Conservation (phyloP, 1,140 invertebrate genomes). For the Caerostris darwini region DNA sequence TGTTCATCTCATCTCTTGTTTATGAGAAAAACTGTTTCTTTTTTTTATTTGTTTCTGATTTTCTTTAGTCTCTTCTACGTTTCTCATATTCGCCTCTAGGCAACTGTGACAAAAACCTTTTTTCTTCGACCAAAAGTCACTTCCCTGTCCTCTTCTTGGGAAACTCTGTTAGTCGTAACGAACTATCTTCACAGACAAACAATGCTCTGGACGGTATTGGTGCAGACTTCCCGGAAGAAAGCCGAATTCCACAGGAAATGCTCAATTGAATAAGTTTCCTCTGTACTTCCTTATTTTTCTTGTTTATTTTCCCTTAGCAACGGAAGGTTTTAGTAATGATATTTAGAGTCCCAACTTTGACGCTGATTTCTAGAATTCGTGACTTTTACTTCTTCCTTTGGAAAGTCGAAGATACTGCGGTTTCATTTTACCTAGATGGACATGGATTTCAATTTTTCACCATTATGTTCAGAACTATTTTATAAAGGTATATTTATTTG, state of each 20-base stretch:
- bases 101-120: slow-evolving; percentile 47
- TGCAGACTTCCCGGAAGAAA: not conserved
- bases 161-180: slow-evolving; percentile 47
- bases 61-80: not conserved
- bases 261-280: slow-evolving; percentile 61
- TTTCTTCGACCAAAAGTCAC: not conserved
- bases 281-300: not conserved
- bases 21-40: slow-evolving; percentile 5
- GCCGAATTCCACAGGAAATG: slow-evolving; percentile 42
- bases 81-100: slow-evolving; percentile 35
- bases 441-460: not conserved
- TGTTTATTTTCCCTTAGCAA: not conserved
- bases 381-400: not conserved
- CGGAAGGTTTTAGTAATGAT: slow-evolving; percentile 38
- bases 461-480: not conserved
- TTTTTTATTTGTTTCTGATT: not conserved
- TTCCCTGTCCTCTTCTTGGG: not conserved
- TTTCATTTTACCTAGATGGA: not conserved
- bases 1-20: slow-evolving; percentile 37
- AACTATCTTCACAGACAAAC: slow-evolving; percentile 29
- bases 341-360: slow-evolving; percentile 35
- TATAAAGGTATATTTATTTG: not conserved
- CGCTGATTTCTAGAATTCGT: slow-evolving; percentile 38
- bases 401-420: not conserved
- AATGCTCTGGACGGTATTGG: not conserved